A percentile compares a stretch with the other conserved stretches of the same genome.
phyloP scores from a whole-genome alignment of 2,113 vertebrate genomes.

The Bubo bubo region DNA sequence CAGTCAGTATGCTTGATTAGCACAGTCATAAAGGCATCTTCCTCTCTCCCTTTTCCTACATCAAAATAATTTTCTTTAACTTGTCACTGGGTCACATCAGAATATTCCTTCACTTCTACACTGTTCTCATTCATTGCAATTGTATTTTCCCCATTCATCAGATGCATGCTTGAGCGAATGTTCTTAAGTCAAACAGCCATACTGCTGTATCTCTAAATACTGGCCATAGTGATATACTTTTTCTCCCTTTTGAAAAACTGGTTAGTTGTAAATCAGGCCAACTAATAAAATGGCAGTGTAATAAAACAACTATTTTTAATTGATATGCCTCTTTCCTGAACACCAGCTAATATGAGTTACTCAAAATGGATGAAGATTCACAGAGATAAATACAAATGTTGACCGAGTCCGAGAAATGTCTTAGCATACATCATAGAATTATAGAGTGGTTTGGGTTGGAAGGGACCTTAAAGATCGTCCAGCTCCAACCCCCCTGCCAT shows the following conservation, averaged over 20 bases:
- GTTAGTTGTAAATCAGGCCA: background rate
- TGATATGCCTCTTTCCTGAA: background rate
- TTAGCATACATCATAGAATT: too few relatives aligned
- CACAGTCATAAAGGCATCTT: background rate
- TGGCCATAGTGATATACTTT: background rate
- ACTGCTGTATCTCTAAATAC: accelerated
- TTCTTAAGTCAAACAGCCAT: background rate
- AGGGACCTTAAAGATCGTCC: too few relatives aligned
- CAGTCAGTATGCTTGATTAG: background rate
- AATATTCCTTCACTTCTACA: background rate
- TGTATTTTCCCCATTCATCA: background rate
- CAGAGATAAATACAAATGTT: background rate
- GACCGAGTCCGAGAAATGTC: accelerated
- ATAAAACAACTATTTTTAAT: background rate
- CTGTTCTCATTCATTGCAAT: background rate
- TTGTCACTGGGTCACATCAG: background rate
- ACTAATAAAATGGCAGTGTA: background rate
- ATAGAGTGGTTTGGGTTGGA: too few relatives aligned
- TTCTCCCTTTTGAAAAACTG: background rate
- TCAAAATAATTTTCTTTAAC: background rate
- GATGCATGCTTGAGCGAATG: background rate
- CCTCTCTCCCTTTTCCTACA: background rate
- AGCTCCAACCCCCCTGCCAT: too few relatives aligned
- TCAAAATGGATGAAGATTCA: background rate
- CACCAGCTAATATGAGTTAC: background rate